Percentiles rank a stretch among this genome's conserved stretches.
These are phyloP conservation scores for Platygyra sinensis DNA, from an alignment of 64 coral and sea anemone species.

Conservation along the genomic window DNA sequence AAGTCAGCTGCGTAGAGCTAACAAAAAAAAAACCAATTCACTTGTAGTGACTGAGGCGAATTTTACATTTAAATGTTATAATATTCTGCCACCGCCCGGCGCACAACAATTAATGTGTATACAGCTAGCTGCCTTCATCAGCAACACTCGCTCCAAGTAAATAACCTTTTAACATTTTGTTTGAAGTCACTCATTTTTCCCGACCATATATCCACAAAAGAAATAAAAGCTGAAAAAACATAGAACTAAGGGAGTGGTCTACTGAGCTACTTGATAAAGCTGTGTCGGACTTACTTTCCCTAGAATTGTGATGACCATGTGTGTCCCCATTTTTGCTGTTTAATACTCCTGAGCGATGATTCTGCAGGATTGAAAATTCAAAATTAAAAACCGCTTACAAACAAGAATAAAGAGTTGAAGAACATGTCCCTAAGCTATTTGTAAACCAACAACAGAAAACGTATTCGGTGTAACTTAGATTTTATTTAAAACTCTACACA, in stretches of 20 bases:
- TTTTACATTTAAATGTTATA: background rate
- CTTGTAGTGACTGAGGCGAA: background rate
- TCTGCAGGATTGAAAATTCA: background rate
- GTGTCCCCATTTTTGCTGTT: constrained; percentile 30
- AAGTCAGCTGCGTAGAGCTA: background rate
- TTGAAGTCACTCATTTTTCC: background rate
- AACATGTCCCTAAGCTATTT: background rate
- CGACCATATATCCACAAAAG: background rate
- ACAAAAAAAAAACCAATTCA: background rate
- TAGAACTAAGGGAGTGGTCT: background rate
- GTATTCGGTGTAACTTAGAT: too few relatives aligned
- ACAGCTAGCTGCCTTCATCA: background rate
- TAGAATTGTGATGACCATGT: constrained; percentile 15
- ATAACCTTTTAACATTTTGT: background rate
- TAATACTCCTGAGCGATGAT: constrained; percentile 15
- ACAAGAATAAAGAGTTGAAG: background rate
- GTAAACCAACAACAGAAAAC: too few relatives aligned
- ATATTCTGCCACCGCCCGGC: background rate
- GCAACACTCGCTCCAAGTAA: background rate
- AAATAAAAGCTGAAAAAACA: background rate
- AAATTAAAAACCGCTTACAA: background rate
- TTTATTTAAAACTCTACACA: background rate
- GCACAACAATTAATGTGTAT: background rate
- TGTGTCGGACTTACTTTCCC: constrained; percentile 11
- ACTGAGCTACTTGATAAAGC: background rate